Evolutionary conservation across 2,113 vertebrate genomes (phyloP).

Genomic region (Picathartes gymnocephalus): DNA sequence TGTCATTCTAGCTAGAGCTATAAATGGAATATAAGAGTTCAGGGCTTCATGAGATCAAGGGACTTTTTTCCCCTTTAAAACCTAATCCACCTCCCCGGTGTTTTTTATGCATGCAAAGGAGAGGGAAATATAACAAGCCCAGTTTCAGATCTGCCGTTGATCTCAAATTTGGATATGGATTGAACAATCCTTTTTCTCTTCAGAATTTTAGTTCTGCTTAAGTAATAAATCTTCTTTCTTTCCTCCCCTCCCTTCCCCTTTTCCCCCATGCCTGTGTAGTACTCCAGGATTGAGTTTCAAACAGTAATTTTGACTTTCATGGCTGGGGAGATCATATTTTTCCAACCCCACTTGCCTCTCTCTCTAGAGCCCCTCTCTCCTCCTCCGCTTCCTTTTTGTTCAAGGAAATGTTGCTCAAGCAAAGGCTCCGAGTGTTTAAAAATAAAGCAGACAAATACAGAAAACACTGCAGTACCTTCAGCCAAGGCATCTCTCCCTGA

Average conservation of each 20-base stretch:
- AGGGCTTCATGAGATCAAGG: slow-evolving; percentile 69
- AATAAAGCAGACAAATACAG: slow-evolving; percentile 78
- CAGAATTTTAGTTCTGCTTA: slow-evolving; percentile 66
- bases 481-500: slow-evolving; percentile 46
- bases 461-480: slow-evolving; percentile 48
- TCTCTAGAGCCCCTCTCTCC: background rate
- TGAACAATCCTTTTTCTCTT: slow-evolving; percentile 45
- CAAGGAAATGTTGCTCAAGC: slow-evolving; percentile 75
- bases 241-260: background rate
- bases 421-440: slow-evolving; percentile 75
- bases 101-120: background rate
- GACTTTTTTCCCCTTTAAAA: slow-evolving; percentile 3
- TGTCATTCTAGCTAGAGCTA: slow-evolving; percentile 78
- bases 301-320: slow-evolving; percentile 67
- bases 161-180: background rate
- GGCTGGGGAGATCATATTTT: slow-evolving; percentile 50
- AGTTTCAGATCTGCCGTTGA: slow-evolving; percentile 12
- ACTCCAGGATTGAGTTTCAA: slow-evolving; percentile 68
- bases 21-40: slow-evolving; percentile 81
- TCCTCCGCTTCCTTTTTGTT: slow-evolving; percentile 59
- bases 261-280: background rate
- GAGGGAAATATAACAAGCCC: slow-evolving; percentile 30
- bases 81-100: background rate
- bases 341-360: slow-evolving; percentile 29
- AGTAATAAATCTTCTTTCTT: slow-evolving; percentile 66